These are phyloP conservation scores for Cliona cf. orientalis DNA, from an alignment of 37 sponge, comb jelly and placozoan genomes.

Conservation along the genomic window DNA sequence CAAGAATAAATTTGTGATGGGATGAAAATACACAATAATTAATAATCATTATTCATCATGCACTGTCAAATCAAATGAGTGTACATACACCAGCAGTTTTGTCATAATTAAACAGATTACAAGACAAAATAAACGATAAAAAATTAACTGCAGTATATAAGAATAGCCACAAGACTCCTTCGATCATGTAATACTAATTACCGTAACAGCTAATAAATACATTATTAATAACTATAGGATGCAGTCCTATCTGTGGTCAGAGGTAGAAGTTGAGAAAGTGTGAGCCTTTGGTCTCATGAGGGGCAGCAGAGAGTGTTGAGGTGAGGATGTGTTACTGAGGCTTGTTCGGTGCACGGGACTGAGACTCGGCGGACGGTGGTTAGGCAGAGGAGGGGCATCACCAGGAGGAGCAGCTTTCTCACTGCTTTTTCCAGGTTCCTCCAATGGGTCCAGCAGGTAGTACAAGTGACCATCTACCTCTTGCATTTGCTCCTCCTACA, in stretches of 20 bases:
- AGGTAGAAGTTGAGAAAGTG: neutral
- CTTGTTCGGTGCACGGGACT: neutral
- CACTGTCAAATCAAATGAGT: too few relatives aligned
- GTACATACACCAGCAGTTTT: too few relatives aligned
- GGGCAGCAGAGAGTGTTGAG: neutral
- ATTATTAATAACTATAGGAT: too few relatives aligned
- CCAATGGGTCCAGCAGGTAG: conserved; percentile 39
- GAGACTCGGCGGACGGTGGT: neutral
- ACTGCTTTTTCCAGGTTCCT: neutral
- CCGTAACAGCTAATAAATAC: too few relatives aligned
- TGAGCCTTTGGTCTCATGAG: neutral
- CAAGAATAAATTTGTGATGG: too few relatives aligned
- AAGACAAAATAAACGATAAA: too few relatives aligned
- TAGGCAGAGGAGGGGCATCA: conserved; percentile 1
- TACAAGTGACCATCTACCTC: conserved; percentile 28
- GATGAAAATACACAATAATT: too few relatives aligned
- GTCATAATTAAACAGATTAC: too few relatives aligned
- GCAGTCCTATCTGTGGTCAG: neutral
- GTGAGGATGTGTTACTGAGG: neutral
- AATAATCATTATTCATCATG: too few relatives aligned
- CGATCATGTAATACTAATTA: too few relatives aligned
- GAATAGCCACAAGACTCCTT: too few relatives aligned
- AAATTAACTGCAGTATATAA: too few relatives aligned
- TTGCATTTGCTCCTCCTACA: neutral
- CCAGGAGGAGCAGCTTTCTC: neutral